Evolutionary conservation across 2,113 vertebrate genomes (phyloP).

Genomic region (Atherinomorus stipes): DNA sequence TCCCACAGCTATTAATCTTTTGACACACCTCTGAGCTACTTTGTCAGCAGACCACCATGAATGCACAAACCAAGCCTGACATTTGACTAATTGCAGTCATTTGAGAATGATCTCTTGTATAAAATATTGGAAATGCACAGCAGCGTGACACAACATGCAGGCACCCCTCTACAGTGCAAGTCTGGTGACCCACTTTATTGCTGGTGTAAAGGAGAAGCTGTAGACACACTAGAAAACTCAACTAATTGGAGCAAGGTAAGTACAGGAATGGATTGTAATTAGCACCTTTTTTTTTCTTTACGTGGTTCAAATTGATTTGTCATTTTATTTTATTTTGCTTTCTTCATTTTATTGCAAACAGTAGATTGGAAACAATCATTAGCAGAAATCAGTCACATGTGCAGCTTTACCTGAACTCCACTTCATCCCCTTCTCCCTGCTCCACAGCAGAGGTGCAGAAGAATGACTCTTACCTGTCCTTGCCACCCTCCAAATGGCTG

Average conservation of each 20-base stretch:
- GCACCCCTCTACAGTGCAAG: constrained; percentile 31
- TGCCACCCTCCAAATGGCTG: constrained; percentile 60
- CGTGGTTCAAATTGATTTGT: constrained; percentile 7
- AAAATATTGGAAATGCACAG: constrained; percentile 69
- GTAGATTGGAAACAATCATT: constrained; percentile 19
- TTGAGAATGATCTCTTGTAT: constrained; percentile 76
- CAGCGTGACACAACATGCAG: constrained; percentile 57
- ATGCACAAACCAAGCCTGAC: constrained; percentile 73
- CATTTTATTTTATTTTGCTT: background rate
- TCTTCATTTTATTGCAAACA: constrained; percentile 13
- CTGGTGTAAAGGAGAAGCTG: constrained; percentile 24
- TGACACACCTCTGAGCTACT: constrained; percentile 73
- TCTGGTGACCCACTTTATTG: constrained; percentile 55
- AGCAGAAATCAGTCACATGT: constrained; percentile 7
- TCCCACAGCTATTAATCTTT: constrained; percentile 77
- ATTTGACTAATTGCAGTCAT: constrained; percentile 83
- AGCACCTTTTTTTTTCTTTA: background rate
- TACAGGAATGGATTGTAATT: constrained; percentile 39
- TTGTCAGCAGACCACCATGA: constrained; percentile 71
- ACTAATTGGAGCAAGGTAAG: constrained; percentile 56
- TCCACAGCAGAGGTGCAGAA: constrained; percentile 21
- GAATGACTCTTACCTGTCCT: constrained; percentile 76
- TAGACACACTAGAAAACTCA: constrained; percentile 43
- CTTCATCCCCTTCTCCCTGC: constrained; percentile 14
- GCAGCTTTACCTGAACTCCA: constrained; percentile 18